A percentile compares a stretch with the other conserved stretches of the same genome.
Conservation (phyloP, 2,113 vertebrate genomes). For the human (Homo sapiens) region GRCh38 chr20:60664501-60665000, state of each 20-base stretch:
- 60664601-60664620: neutral
- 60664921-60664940: too few relatives aligned
- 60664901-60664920: neutral
- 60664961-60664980: neutral
- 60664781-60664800: fast-evolving
- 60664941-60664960: fast-evolving
- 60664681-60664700: too few relatives aligned
- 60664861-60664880: neutral
- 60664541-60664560: neutral
- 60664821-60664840: fast-evolving
- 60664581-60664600: fast-evolving
- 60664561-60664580: neutral
- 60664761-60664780: neutral
- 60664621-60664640: fast-evolving
- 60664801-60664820: fast-evolving
- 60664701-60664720: too few relatives aligned
- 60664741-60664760: neutral
- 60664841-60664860: fast-evolving
- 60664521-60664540: neutral
- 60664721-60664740: neutral
- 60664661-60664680: too few relatives aligned
- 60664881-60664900: neutral
- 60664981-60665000: neutral
- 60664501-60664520: neutral
- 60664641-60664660: neutral